Base-by-base conservation (phyloP, 2,113 vertebrate genomes). In the Nothoprocta perdicaria region DNA sequence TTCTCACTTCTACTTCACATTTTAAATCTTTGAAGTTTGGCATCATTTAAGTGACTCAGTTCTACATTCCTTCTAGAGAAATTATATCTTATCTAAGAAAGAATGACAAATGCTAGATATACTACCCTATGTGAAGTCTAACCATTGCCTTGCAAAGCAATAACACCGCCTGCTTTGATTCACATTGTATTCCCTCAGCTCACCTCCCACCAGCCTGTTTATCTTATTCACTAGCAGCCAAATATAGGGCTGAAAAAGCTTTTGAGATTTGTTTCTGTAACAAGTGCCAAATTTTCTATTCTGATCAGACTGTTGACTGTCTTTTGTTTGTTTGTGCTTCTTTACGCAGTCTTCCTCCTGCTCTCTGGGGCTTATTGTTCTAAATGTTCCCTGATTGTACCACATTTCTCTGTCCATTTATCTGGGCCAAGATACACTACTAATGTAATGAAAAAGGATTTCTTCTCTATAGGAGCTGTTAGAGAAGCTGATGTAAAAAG, bases 21-120 rank as follows among this genome's bases (percentile, higher is more conserved):
- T 94, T 96, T 96, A 96, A 96, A 95, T 97, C 96, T 97, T 88
- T 82, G 84, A 91, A 89, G 78, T 76, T 46, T 19, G 31, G 93
- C 94, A 58, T 90, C 84, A 33, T 93, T 89, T 96, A 93, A 92
- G 83, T 90, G 78, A 57, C 93, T 91, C 29, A 1, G 63, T 55
- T 91, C 90, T 76, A 55, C 50, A 74, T 89, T 94, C 93, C 91
- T 96, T 95, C 93, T 88, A 81, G 92, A 89, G 93, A 95, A 97
- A 93, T 96, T 53, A 55, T 58, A 33, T 72, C 72, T 75, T 78
- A 89, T 92, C 91, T 92, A 15, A 41, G 89, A 73, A 71, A 55
- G 57, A 94, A 80, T 90, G 96, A 73, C 94, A 96, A 96, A 81
- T 57, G 21, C 27, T 76, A 92, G 92, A 93, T 95, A 65, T 24